Conservation (phyloP, 2,888 invertebrate genomes). For the Drosophila neonasuta region DNA sequence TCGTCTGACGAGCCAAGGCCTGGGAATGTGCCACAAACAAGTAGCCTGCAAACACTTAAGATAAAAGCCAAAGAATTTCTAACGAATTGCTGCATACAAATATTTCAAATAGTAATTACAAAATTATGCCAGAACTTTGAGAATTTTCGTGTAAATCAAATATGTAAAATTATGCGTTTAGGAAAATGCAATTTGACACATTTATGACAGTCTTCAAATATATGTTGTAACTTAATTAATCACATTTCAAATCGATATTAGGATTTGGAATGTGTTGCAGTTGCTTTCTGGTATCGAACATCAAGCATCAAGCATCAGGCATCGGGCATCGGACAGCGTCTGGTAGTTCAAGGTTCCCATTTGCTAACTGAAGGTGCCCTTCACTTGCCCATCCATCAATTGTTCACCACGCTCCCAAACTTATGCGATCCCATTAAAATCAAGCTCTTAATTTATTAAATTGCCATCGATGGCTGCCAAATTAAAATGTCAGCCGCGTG, state of each 20-base stretch:
- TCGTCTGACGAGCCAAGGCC: slow-evolving; percentile 14
- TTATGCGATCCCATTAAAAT: slow-evolving; percentile 62
- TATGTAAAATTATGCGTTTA: slow-evolving; percentile 2
- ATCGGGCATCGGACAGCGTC: not conserved
- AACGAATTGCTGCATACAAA: slow-evolving; percentile 2
- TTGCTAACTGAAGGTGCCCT: slow-evolving; percentile 51
- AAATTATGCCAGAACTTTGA: slow-evolving; percentile 7
- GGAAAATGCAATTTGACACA: slow-evolving; percentile 11
- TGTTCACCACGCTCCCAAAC: slow-evolving; percentile 51
- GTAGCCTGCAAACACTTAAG: slow-evolving; percentile 18
- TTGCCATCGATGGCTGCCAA: slow-evolving; percentile 74
- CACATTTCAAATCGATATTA: not conserved
- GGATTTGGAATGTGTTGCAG: not conserved
- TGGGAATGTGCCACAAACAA: slow-evolving; percentile 24
- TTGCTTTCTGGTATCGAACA: not conserved
- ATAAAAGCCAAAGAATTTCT: slow-evolving; percentile 18
- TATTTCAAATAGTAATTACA: slow-evolving; percentile 27
- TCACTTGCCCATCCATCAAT: slow-evolving; percentile 51
- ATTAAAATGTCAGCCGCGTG: slow-evolving; percentile 73
- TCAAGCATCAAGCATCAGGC: not conserved
- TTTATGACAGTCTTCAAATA: slow-evolving; percentile 15
- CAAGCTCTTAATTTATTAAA: slow-evolving; percentile 64
- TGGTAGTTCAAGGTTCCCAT: slow-evolving; percentile 47
- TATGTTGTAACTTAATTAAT: not conserved
- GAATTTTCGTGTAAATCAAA: not conserved